These are phyloP conservation scores for Oscheius onirici DNA, from an alignment of 2,888 invertebrate genomes.

Conservation along the genomic window DNA sequence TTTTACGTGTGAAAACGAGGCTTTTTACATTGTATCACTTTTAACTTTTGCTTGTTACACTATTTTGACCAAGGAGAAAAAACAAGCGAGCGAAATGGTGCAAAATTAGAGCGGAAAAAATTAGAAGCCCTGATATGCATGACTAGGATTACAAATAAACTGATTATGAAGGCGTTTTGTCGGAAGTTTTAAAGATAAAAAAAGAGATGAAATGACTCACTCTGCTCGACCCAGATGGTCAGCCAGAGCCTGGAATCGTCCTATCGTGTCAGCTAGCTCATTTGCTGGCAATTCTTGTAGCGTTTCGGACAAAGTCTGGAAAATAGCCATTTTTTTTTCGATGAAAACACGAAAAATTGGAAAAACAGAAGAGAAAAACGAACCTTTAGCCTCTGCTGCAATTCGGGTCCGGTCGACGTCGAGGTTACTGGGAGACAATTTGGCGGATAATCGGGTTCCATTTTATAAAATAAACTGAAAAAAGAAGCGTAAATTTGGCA, in stretches of 20 bases:
- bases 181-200: too few relatives aligned
- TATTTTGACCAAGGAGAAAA: too few relatives aligned
- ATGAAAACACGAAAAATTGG: background rate
- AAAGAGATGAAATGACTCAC: background rate
- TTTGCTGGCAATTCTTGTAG: constrained; percentile 14
- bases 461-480: background rate
- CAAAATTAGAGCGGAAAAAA: too few relatives aligned
- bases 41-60: too few relatives aligned
- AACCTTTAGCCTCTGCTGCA: background rate
- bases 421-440: constrained; percentile 14
- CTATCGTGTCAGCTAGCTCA: background rate
- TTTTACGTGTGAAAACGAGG: background rate
- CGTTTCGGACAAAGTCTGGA: constrained; percentile 23
- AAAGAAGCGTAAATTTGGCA: too few relatives aligned
- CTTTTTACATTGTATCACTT: too few relatives aligned
- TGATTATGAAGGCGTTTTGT: too few relatives aligned
- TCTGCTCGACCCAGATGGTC: constrained; percentile 1
- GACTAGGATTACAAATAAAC: too few relatives aligned
- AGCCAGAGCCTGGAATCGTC: constrained; percentile 7
- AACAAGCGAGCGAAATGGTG: too few relatives aligned
- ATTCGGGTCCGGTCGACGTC: background rate
- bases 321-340: background rate
- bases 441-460: constrained; percentile 26
- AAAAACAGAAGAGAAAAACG: background rate
- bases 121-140: too few relatives aligned